Evolutionary conservation across 2,888 invertebrate genomes (phyloP).

Genomic region (Hemistola chrysoprasaria): DNA sequence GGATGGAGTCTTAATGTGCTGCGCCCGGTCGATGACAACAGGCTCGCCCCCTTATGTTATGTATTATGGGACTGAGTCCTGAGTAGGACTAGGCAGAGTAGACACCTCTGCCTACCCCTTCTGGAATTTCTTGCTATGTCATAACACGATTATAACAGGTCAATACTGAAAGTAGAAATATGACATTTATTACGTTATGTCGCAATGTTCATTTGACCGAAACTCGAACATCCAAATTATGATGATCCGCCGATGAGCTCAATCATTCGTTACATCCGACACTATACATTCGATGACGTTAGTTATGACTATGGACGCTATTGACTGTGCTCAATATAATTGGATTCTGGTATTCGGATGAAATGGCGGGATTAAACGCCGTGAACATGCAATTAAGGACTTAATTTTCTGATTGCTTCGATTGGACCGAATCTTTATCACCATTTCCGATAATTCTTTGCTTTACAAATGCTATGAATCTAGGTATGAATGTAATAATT

Average conservation of each 20-base stretch:
- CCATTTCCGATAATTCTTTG: not conserved
- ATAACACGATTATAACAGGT: too few species aligned
- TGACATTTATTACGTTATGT: not conserved
- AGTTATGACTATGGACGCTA: constrained; percentile 33
- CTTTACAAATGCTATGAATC: too few species aligned
- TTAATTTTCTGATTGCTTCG: constrained; percentile 13
- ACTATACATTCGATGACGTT: constrained; percentile 31
- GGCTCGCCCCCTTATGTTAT: too few species aligned
- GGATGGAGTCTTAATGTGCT: too few species aligned
- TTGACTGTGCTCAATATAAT: constrained; percentile 68
- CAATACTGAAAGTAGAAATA: not conserved
- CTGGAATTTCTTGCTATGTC: too few species aligned
- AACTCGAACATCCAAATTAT: constrained; percentile 28
- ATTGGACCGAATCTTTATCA: constrained; percentile 1
- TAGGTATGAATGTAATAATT: too few species aligned
- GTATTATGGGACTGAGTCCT: too few species aligned
- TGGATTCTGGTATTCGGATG: constrained; percentile 48
- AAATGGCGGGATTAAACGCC: constrained; percentile 25
- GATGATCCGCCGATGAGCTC: constrained; percentile 38
- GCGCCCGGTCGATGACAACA: too few species aligned
- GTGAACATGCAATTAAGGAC: constrained; percentile 12
- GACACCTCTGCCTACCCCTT: too few species aligned
- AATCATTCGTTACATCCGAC: constrained; percentile 36
- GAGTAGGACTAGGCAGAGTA: too few species aligned
- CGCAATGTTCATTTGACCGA: constrained; percentile 1